A percentile compares a stretch with the other conserved stretches of the same genome.
Conservation (phyloP, 2,888 invertebrate species). For the Charanyca ferruginea region DNA sequence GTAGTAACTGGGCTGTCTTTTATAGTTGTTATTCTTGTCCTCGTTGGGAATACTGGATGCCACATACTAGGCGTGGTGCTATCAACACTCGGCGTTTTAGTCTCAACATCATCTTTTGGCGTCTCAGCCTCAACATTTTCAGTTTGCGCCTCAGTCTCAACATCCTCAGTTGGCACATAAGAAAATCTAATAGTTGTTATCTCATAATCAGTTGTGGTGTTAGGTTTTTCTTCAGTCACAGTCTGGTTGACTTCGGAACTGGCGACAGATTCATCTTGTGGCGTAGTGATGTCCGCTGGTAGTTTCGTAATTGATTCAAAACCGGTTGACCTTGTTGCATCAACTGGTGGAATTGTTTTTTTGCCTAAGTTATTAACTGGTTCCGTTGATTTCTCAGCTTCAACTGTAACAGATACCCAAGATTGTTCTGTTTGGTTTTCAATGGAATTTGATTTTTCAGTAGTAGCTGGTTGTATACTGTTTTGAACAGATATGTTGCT, state of each 20-base stretch:
- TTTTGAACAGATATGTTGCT: slow-evolving; percentile 81
- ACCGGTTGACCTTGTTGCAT: slow-evolving; percentile 80
- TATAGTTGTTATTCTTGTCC: slow-evolving; percentile 75
- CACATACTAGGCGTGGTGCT: slow-evolving; percentile 73
- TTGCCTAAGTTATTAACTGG: slow-evolving; percentile 67
- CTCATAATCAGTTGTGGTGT: slow-evolving; percentile 80
- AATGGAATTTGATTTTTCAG: slow-evolving; percentile 67
- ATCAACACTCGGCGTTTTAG: slow-evolving; percentile 54
- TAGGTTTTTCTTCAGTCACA: slow-evolving; percentile 67
- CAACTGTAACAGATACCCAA: slow-evolving; percentile 75
- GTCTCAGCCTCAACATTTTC: slow-evolving; percentile 69
- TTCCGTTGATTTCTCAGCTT: slow-evolving; percentile 70
- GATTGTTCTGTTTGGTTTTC: slow-evolving; percentile 71
- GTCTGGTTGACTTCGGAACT: slow-evolving; percentile 76
- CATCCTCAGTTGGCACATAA: slow-evolving; percentile 81
- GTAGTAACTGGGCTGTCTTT: slow-evolving; percentile 83
- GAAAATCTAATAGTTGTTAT: slow-evolving; percentile 88
- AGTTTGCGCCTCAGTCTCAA: slow-evolving; percentile 74
- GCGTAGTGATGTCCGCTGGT: slow-evolving; percentile 85
- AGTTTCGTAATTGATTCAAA: slow-evolving; percentile 90
- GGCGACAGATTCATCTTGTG: slow-evolving; percentile 79
- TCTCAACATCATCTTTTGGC: slow-evolving; percentile 75
- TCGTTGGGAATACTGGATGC: slow-evolving; percentile 80
- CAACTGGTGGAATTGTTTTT: slow-evolving; percentile 79
- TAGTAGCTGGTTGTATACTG: slow-evolving; percentile 72